Base-by-base conservation (phyloP, 1,140 invertebrate species). In the Cataglyphis hispanica region DNA sequence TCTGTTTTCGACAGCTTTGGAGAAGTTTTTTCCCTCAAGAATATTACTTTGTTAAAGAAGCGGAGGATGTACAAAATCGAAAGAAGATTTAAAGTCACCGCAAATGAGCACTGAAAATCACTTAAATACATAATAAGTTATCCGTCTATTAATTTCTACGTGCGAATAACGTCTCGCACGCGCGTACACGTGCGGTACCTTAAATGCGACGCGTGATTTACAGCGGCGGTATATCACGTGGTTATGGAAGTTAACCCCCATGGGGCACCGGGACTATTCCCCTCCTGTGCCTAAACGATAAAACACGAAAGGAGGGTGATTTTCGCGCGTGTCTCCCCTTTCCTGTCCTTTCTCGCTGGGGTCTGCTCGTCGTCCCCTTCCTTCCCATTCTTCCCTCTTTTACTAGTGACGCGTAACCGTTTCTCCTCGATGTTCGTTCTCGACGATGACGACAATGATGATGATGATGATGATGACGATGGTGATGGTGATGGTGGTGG, bases 131-230 rank as follows among this genome's bases (percentile, higher is more conserved):
- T 19, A 64, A 64, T 37, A 3, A 10, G 40, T 43, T 31, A 8
- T 22, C 37, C 8, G 6, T 25, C 66, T 25, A 3, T 50, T 31
- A 72, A 1, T 34, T 72, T 83, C 19, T 53, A 43, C 78, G 50
- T 40, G 66, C 56, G 25, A 3, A 50, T 50, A 16, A 13, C 16
- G 13, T 3, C 3, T 50, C 11, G 16, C 66, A 40, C 63, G 81
- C 87, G 89, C 85, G 86, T 76, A 86, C 64, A 69, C 85, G 87
- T 76, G 86, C 88, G 86, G 86, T 66, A 63, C 34, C 25, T 34
- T 67, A 69, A 50, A 72, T 53, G 66, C 72, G 27, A 85, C 43
- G 64, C 40, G 70, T 60, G 87, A 88, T 86, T 89, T 87, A 85
- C 75, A 78, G 37, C 67, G 69, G 53, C 58, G 40, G 19, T 19